A percentile compares a stretch with the other conserved stretches of the same genome.
These are phyloP conservation scores for Tortrix viridana DNA, from an alignment of 2,888 invertebrate genomes.

Conservation along the genomic window DNA sequence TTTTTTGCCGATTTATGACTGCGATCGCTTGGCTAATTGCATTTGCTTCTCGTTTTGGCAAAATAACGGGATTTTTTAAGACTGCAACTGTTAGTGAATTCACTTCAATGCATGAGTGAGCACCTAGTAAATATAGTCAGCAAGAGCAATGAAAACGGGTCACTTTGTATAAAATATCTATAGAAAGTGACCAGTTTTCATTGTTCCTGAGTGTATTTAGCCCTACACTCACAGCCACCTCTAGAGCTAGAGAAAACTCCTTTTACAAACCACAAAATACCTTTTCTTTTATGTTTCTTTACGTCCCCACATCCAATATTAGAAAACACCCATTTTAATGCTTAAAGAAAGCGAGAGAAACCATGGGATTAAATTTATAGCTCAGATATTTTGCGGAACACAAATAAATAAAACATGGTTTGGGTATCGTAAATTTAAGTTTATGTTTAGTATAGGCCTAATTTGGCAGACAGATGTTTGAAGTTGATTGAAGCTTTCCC, in stretches of 20 bases:
- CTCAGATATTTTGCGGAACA: constrained; percentile 26
- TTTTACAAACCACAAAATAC: not conserved
- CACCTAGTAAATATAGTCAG: too few relatives aligned
- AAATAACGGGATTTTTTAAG: too few relatives aligned
- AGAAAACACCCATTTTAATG: constrained; percentile 31
- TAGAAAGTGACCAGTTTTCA: too few relatives aligned
- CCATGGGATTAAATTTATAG: constrained; percentile 29
- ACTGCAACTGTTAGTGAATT: too few relatives aligned
- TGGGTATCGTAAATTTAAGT: constrained; percentile 22
- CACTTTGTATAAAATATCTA: too few relatives aligned
- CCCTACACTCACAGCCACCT: not conserved
- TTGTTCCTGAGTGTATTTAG: too few relatives aligned
- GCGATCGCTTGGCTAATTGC: too few relatives aligned
- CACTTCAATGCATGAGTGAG: too few relatives aligned
- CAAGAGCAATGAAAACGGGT: too few relatives aligned
- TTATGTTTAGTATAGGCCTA: constrained; percentile 27
- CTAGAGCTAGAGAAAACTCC: not conserved
- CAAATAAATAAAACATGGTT: constrained; percentile 30
- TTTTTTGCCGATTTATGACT: too few relatives aligned
- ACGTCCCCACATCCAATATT: constrained; percentile 20
- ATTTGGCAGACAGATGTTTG: constrained; percentile 12
- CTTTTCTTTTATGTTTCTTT: constrained; percentile 9
- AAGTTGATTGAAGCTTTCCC: constrained; percentile 6
- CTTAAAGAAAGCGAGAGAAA: constrained; percentile 33
- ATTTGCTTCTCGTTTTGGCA: too few relatives aligned